Conservation (phyloP, 2,888 invertebrate species). For the Micoletzkya japonica region DNA sequence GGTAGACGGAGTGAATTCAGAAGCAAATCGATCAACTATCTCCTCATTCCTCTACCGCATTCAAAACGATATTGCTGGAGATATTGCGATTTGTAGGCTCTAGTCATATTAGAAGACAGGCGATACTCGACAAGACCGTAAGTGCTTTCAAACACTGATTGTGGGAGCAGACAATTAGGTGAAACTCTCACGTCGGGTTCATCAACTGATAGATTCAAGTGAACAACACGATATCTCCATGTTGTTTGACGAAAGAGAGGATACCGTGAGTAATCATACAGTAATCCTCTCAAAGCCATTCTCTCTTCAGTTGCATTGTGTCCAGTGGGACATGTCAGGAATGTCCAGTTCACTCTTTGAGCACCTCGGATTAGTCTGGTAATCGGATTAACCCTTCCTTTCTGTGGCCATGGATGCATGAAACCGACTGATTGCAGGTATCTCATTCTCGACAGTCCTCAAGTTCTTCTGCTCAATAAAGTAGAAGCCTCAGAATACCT, state of each 20-base stretch:
- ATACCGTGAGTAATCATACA: conserved; percentile 1
- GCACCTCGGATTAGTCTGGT: conserved; percentile 22
- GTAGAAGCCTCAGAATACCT: conserved; percentile 18
- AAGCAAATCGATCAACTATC: conserved; percentile 21
- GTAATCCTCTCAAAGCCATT: not conserved
- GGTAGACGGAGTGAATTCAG: no score
- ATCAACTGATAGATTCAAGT: not conserved
- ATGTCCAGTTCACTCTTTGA: conserved; percentile 3
- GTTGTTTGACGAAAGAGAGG: conserved; percentile 9
- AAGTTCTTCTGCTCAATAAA: conserved; percentile 10
- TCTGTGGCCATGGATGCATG: not conserved
- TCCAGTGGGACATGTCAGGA: conserved; percentile 21
- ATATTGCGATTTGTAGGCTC: conserved; percentile 10
- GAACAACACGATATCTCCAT: not conserved
- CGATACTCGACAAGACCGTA: conserved; percentile 9
- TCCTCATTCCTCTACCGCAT: conserved; percentile 1
- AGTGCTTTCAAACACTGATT: not conserved
- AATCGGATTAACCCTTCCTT: not conserved
- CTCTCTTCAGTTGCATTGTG: conserved; percentile 21
- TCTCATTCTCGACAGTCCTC: conserved; percentile 18
- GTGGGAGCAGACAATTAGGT: not conserved
- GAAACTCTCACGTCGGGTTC: conserved; percentile 5
- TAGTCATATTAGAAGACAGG: conserved; percentile 3
- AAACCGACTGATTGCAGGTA: conserved; percentile 9
- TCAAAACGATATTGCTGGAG: conserved; percentile 16